phyloP scores from a whole-genome alignment of 1,140 invertebrate species.

The Drosophila obscura region DNA sequence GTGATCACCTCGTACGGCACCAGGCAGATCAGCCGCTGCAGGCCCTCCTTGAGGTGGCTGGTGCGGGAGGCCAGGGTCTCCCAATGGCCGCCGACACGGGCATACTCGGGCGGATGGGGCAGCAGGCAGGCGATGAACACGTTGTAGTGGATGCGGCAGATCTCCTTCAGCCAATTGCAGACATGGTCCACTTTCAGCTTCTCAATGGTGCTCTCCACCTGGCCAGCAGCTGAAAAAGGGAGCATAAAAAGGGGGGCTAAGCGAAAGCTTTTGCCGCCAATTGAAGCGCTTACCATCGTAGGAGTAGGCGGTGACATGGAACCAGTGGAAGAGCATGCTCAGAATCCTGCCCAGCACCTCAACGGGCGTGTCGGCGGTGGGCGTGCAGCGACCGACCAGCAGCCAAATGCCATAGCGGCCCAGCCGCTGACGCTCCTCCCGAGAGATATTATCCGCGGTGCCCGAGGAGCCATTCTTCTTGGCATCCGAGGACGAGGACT shows the following conservation, averaged over 20 bases:
- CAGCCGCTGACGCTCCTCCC: slow-evolving; percentile 94
- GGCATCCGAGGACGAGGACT: slow-evolving; percentile 47
- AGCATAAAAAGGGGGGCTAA: too few species aligned
- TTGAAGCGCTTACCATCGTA: slow-evolving; percentile 90
- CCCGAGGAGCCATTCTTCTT: slow-evolving; percentile 70
- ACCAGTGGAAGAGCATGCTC: slow-evolving; percentile 99
- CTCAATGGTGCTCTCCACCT: slow-evolving; percentile 93
- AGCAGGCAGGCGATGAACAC: slow-evolving; percentile 92
- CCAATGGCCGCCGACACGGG: slow-evolving; percentile 96
- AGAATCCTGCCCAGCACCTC: slow-evolving; percentile 96
- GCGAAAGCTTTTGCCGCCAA: too few species aligned
- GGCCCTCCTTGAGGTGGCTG: slow-evolving; percentile 97
- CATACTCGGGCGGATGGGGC: slow-evolving; percentile 88
- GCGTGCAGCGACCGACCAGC: slow-evolving; percentile 96
- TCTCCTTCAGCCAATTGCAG: slow-evolving; percentile 94
- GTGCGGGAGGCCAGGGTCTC: slow-evolving; percentile 95
- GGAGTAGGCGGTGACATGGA: slow-evolving; percentile 97
- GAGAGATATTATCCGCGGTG: slow-evolving; percentile 86
- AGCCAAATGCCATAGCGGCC: slow-evolving; percentile 98
- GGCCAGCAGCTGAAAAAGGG: slow-evolving; percentile 84
- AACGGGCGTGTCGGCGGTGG: slow-evolving; percentile 92
- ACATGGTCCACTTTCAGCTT: slow-evolving; percentile 97
- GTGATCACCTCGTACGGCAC: slow-evolving; percentile 99
- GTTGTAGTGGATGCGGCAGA: slow-evolving; percentile 93
- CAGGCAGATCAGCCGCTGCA: slow-evolving; percentile 95